phyloP scores from a whole-genome alignment of 2,113 vertebrate genomes.

The cattle (Bos taurus) region ARS-UCD2.0 NC_037351.1:2013001-2013500 shows the following conservation, averaged over 20 bases:
- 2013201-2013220: neutral
- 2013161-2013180: neutral
- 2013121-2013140: neutral
- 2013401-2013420: neutral
- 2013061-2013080: rapidly evolving
- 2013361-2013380: no score
- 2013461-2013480: neutral
- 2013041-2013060: rapidly evolving
- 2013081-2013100: rapidly evolving
- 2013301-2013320: rapidly evolving
- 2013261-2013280: neutral
- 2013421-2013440: neutral
- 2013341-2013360: rapidly evolving
- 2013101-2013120: neutral
- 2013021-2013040: rapidly evolving
- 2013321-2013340: rapidly evolving
- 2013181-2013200: neutral
- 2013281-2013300: neutral
- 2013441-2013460: neutral
- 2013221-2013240: neutral
- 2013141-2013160: neutral
- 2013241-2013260: neutral
- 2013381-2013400: neutral
- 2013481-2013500: neutral
- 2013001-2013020: neutral